Evolutionary conservation across 2,797 vertebrate genomes (phyloP), one percentile per base, ranked within the genome.

Genomic region (Dendrocincla fuliginosa): DNA sequence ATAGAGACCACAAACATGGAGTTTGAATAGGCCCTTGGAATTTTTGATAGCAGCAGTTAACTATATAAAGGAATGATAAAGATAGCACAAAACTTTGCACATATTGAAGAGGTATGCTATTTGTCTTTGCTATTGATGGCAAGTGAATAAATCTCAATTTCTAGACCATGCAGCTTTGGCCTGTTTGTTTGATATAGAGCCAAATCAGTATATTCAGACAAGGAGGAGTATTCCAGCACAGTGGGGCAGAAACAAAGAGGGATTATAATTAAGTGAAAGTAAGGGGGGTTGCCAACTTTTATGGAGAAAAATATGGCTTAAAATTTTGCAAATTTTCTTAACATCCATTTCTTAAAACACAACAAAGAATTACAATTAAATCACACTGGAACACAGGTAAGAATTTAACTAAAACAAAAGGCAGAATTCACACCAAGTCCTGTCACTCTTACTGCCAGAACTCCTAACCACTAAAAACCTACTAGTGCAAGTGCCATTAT

Each of bases 1-100:
- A 74, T 0, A 44, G n/a, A 47, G 8, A 50, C 17, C 16, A 37
- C 11, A 47, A 9, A 46, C 30, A 41, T 0, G 3, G 28, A 75
- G 30, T 69, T 79, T 85, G 39, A 28, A 65, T 6, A 82, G 27
- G 59, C 13, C 6, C 17, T 10, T 28, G 10, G 28, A 61, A 74
- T 47, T 92, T 76, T 55, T 88, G 39, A 77, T 24, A 60, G 16
- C 22, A 71, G 37, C 30, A 73, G 30, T 50, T 53, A 91, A n/a
- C n/a, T 67, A 47, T 6, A 49, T 14, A 44, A 65, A 87, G 18
- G 13, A 91, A 70, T 11, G 3, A 80, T 41, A 59, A 74, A 37
- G 22, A 70, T 6, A 35, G 32, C 44, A 78, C 41, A 61, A 53
- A 87, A 52, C 9, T 17, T 65, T 10, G 16, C 20, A 35, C 52